These are phyloP conservation scores for Drosophila rhopaloa DNA, from an alignment of 1,140 invertebrate genomes.

Conservation along the genomic window DNA sequence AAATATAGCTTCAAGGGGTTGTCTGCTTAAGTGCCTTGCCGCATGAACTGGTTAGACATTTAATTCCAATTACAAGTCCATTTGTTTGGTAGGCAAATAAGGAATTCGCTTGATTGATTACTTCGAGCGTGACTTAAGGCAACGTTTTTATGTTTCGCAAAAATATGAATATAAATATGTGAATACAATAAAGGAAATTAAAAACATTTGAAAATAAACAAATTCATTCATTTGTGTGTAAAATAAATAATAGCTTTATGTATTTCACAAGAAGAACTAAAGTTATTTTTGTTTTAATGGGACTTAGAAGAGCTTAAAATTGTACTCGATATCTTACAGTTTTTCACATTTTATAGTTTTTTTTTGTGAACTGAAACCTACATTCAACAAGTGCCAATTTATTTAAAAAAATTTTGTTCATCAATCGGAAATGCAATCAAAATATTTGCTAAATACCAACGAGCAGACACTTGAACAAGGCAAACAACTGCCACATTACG, in stretches of 20 bases:
- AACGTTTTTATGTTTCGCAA: too few species aligned
- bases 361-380: background rate
- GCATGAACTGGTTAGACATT: constrained; percentile 30
- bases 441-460: constrained; percentile 20
- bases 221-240: background rate
- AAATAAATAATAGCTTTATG: too few species aligned
- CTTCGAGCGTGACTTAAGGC: background rate
- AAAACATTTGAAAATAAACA: too few species aligned
- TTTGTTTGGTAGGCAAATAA: constrained; percentile 30
- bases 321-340: too few species aligned
- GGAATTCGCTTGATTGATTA: constrained; percentile 25
- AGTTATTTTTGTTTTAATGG: too few species aligned
- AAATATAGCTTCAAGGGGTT: constrained; percentile 30
- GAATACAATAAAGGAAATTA: too few species aligned
- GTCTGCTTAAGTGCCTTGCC: constrained; percentile 8
- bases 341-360: too few species aligned
- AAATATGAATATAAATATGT: too few species aligned
- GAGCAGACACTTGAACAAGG: constrained; percentile 12
- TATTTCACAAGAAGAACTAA: too few species aligned
- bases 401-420: constrained; percentile 15
- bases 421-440: constrained; percentile 38
- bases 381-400: background rate
- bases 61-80: constrained; percentile 69
- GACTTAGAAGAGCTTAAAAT: too few species aligned
- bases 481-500: constrained; percentile 56